phyloP scores from a whole-genome alignment of 2,888 invertebrate genomes.

The Thymelicus lineola region DNA sequence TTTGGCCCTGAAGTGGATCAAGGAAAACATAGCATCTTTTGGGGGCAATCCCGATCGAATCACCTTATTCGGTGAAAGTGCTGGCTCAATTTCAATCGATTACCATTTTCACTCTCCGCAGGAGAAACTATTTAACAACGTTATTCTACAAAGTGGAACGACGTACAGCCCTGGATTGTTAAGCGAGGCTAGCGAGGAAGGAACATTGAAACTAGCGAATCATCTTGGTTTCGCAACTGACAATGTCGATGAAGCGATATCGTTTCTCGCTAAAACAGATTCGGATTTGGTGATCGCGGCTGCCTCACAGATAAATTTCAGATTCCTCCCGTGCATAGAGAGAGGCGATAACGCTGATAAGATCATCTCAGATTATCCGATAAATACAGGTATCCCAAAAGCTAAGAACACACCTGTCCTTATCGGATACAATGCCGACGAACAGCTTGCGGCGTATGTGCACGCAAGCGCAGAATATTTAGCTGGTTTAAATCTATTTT shows the following conservation, averaged over 20 bases:
- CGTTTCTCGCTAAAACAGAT: conserved; percentile 44
- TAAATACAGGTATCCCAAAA: conserved; percentile 53
- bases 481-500: conserved; percentile 41
- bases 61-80: conserved; percentile 55
- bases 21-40: conserved; percentile 52
- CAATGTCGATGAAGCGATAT: conserved; percentile 48
- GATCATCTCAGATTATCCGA: conserved; percentile 54
- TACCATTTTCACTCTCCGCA: conserved; percentile 48
- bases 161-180: conserved; percentile 44
- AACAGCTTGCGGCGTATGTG: conserved; percentile 47
- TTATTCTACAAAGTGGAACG: conserved; percentile 54
- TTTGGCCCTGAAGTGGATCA: conserved; percentile 53
- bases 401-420: conserved; percentile 55
- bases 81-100: conserved; percentile 50
- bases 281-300: conserved; percentile 43
- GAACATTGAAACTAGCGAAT: conserved; percentile 49
- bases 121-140: conserved; percentile 50
- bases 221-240: conserved; percentile 50
- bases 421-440: conserved; percentile 61
- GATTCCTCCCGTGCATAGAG: conserved; percentile 43
- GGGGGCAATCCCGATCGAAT: conserved; percentile 52
- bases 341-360: conserved; percentile 45
- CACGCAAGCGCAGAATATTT: conserved; percentile 43
- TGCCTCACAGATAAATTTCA: conserved; percentile 34
- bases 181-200: conserved; percentile 42